phyloP scores from a whole-genome alignment of 2,888 invertebrate species.

The Autographa gamma region DNA sequence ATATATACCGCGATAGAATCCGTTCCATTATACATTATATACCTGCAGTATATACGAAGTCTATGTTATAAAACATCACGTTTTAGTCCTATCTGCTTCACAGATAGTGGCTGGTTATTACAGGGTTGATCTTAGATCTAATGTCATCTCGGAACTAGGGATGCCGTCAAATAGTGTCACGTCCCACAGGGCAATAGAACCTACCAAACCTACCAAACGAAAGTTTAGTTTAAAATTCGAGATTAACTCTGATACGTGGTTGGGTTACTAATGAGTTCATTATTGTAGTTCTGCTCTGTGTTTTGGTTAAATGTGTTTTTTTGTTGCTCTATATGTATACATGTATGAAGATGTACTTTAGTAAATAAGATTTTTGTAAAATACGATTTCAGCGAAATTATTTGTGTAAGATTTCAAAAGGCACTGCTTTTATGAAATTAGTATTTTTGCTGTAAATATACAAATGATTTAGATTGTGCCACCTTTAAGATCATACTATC shows the following conservation, averaged over 20 bases:
- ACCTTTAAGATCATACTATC: no score
- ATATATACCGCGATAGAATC: no score
- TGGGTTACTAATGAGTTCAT: slow-evolving; percentile 44
- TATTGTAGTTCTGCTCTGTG: slow-evolving; percentile 28
- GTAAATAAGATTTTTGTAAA: no score
- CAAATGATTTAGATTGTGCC: no score
- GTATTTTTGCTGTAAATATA: no score
- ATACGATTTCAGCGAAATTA: no score
- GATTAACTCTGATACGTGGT: slow-evolving; percentile 46
- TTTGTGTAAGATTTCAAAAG: no score
- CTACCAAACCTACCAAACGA: slow-evolving; percentile 43
- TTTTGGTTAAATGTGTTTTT: not conserved
- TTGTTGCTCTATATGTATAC: not conserved
- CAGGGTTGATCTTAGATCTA: slow-evolving; percentile 47
- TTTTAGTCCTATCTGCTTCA: slow-evolving; percentile 24
- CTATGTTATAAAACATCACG: not conserved
- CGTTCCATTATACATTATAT: no score
- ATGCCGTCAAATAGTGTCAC: slow-evolving; percentile 43
- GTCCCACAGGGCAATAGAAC: slow-evolving; percentile 44
- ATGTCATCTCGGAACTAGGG: slow-evolving; percentile 32
- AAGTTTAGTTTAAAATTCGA: slow-evolving; percentile 44
- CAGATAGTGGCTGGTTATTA: slow-evolving; percentile 39
- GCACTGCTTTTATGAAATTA: no score
- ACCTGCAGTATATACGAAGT: not conserved
- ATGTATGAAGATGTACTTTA: no score